Percentiles rank a stretch among this genome's conserved stretches.
Evolutionary conservation across 2,888 invertebrate species (phyloP).

Genomic region (Eugnorisma glareosa): DNA sequence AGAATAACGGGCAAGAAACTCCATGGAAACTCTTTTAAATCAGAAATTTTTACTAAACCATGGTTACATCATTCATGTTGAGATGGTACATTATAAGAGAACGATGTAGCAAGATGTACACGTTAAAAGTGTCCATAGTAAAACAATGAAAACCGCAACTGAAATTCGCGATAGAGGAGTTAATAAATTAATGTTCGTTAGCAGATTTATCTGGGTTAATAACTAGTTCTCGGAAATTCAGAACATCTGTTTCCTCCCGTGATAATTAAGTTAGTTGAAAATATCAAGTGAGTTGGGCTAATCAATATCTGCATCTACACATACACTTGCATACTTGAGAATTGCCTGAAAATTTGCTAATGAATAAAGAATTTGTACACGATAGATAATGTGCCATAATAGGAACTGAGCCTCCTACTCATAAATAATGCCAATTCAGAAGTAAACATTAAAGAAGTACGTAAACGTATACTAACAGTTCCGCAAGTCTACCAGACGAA

Average conservation of each 20-base stretch:
- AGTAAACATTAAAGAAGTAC: neutral
- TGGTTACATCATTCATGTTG: too few species aligned
- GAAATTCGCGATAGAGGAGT: constrained; percentile 24
- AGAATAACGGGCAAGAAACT: too few species aligned
- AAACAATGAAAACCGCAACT: constrained; percentile 20
- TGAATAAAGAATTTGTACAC: neutral
- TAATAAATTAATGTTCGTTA: constrained; percentile 14
- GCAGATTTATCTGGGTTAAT: constrained; percentile 23
- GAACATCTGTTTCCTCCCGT: neutral
- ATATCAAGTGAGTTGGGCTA: neutral
- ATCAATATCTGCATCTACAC: neutral
- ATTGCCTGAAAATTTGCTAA: neutral
- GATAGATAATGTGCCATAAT: neutral
- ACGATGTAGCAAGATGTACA: too few species aligned
- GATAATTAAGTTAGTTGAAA: neutral
- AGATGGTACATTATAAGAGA: too few species aligned
- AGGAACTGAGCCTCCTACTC: neutral
- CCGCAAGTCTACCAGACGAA: neutral
- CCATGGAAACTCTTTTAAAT: too few species aligned
- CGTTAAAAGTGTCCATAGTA: too few species aligned
- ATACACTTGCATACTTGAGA: neutral
- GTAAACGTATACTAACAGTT: neutral
- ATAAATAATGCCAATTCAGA: neutral
- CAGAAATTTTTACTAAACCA: too few species aligned
- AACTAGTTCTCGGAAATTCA: neutral